Base-by-base conservation (phyloP, 2,797 vertebrate genomes). In the Adelosebastes latens region DNA sequence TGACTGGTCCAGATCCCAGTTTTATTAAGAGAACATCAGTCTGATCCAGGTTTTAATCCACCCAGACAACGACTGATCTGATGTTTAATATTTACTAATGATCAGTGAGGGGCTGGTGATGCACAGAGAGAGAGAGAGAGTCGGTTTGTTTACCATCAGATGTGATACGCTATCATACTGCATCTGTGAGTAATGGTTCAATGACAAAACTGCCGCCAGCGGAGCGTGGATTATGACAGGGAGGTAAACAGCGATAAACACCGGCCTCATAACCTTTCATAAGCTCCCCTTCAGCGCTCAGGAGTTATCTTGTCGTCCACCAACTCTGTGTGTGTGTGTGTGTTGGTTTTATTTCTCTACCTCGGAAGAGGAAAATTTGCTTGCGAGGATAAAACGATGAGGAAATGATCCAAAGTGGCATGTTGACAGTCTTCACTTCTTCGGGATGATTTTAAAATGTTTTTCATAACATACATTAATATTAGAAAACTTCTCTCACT, bases 161-260 rank as follows among this genome's bases (percentile, higher is more conserved):
- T 78, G 61, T 58, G 83, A 75, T 70, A 67, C 1, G 61, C 73
- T 76, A 86, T 89, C 81, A 24, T 0, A 5, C 70, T 53, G 67
- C 72, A 80, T 88, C 87, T 76, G 71, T 86, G 82, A 90, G 82
- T 80, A 82, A 90, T 77, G 75, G 67, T 77, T 87, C 85, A 78
- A 63, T 85, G 88, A 86, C 80, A 88, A 67, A 83, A 62, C 62
- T 58, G 74, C 75, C 60, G 39, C 71, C 84, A 67, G 87, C 59
- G 25, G 76, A 86, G 88, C 76, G 80, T 61, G 84, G 72, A 77
- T 87, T 82, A 85, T 89, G 87, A 87, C 84, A 80, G 82, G 4
- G 76, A 82, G 82, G 87, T 89, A 88, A 92, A 89, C 90, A 88
- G 64, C 53, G 77, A 89, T 88, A 90, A 90, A 89, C 87, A 76